phyloP scores from a whole-genome alignment of 2,888 invertebrate genomes.

The Aplocera efformata region DNA sequence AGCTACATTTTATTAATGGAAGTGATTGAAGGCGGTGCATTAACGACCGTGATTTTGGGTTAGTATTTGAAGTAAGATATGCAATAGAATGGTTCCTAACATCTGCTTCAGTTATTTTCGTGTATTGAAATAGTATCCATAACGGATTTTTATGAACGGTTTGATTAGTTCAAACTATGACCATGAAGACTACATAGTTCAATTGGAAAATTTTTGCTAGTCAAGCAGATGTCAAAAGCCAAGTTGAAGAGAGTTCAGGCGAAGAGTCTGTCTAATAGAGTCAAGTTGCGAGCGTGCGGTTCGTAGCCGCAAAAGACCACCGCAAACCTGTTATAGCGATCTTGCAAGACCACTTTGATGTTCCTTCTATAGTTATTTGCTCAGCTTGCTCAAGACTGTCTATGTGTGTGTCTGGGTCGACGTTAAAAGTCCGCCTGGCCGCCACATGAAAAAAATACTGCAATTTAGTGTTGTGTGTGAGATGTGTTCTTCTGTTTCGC shows the following conservation, averaged over 20 bases:
- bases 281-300: slow-evolving; percentile 77
- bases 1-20: slow-evolving; percentile 63
- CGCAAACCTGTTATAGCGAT: slow-evolving; percentile 98
- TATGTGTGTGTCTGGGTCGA: slow-evolving; percentile 98
- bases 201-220: no score
- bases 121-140: no score
- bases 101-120: slow-evolving; percentile 47
- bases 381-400: slow-evolving; percentile 98
- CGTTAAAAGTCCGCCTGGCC: slow-evolving; percentile 96
- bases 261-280: slow-evolving; percentile 76
- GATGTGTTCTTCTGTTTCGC: slow-evolving; percentile 35
- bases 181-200: no score
- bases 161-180: no score
- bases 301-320: slow-evolving; percentile 78
- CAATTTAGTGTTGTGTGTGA: slow-evolving; percentile 66
- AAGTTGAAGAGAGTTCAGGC: slow-evolving; percentile 67
- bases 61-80: slow-evolving; percentile 65
- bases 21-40: slow-evolving; percentile 73
- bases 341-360: slow-evolving; percentile 99
- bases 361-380: slow-evolving; percentile 98
- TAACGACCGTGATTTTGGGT: slow-evolving; percentile 72
- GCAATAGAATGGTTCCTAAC: slow-evolving; percentile 61
- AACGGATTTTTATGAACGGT: no score
- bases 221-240: slow-evolving; percentile 68
- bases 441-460: slow-evolving; percentile 78